A percentile compares a stretch with the other conserved stretches of the same genome.
phyloP scores from a whole-genome alignment of 2,113 vertebrate species.

The Seriola dumerili region DNA sequence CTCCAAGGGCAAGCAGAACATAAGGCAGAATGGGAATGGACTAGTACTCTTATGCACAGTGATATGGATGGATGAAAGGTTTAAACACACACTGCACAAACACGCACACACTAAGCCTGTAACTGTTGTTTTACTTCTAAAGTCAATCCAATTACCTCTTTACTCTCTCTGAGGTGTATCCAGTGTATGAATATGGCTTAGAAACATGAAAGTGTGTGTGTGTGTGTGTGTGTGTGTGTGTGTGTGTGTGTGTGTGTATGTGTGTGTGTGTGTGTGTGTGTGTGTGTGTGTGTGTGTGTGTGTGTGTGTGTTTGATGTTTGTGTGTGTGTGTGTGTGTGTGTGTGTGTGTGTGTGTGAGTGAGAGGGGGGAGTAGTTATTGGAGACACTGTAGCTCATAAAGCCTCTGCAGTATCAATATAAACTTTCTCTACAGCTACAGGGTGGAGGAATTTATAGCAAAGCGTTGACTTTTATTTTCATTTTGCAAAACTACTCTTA shows the following conservation, averaged over 20 bases:
- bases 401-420: slow-evolving; percentile 57
- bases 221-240: not conserved
- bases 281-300: not conserved
- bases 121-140: slow-evolving; percentile 71
- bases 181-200: slow-evolving; percentile 65
- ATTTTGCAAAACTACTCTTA: slow-evolving; percentile 29
- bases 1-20: slow-evolving; percentile 64
- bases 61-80: slow-evolving; percentile 56
- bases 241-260: slow-evolving; percentile 40
- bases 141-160: slow-evolving; percentile 76
- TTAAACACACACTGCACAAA: slow-evolving; percentile 40
- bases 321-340: too few relatives aligned
- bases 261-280: slow-evolving; percentile 40
- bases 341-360: slow-evolving; percentile 35
- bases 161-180: slow-evolving; percentile 53
- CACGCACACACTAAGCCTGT: slow-evolving; percentile 49
- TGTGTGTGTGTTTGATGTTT: slow-evolving; percentile 33
- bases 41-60: slow-evolving; percentile 31
- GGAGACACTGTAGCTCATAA: slow-evolving; percentile 61
- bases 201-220: slow-evolving; percentile 57
- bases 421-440: slow-evolving; percentile 49
- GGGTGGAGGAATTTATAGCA: slow-evolving; percentile 38
- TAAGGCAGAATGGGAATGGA: slow-evolving; percentile 38
- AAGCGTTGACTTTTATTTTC: slow-evolving; percentile 37
- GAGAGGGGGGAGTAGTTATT: slow-evolving; percentile 44